phyloP scores from a whole-genome alignment of 2,888 invertebrate species.

The Psococerastis gibbosa region DNA sequence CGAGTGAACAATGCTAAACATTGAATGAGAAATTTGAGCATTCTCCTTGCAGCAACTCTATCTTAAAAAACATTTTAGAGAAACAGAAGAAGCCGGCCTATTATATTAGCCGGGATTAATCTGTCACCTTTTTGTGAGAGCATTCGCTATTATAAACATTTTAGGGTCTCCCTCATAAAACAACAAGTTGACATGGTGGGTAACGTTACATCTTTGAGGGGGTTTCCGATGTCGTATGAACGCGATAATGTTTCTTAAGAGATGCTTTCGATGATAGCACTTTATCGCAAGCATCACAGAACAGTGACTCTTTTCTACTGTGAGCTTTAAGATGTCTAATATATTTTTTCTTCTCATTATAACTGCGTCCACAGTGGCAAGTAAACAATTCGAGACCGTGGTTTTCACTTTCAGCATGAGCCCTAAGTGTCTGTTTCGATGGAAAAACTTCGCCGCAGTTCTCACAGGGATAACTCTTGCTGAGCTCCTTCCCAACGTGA shows the following conservation, averaged over 20 bases:
- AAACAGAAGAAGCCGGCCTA: too few species aligned
- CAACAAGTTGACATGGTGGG: too few species aligned
- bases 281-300: neutral
- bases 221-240: too few species aligned
- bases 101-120: too few species aligned
- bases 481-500: neutral
- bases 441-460: neutral
- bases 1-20: too few species aligned
- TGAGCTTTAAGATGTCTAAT: slow-evolving; percentile 2
- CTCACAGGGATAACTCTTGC: neutral
- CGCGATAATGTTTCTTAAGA: neutral
- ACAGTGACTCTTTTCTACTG: neutral
- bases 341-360: neutral
- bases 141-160: too few species aligned
- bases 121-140: too few species aligned
- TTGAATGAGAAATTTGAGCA: too few species aligned
- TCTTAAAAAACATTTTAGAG: too few species aligned
- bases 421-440: neutral
- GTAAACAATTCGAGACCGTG: neutral
- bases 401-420: neutral
- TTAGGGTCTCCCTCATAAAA: too few species aligned
- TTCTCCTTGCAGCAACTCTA: too few species aligned
- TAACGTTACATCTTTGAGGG: too few species aligned
- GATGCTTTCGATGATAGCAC: slow-evolving; percentile 4
- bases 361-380: neutral